A percentile compares a stretch with the other conserved stretches of the same genome.
Evolutionary conservation across 2,888 invertebrate genomes (phyloP).

Genomic region (Drosophila buzzatii): DNA sequence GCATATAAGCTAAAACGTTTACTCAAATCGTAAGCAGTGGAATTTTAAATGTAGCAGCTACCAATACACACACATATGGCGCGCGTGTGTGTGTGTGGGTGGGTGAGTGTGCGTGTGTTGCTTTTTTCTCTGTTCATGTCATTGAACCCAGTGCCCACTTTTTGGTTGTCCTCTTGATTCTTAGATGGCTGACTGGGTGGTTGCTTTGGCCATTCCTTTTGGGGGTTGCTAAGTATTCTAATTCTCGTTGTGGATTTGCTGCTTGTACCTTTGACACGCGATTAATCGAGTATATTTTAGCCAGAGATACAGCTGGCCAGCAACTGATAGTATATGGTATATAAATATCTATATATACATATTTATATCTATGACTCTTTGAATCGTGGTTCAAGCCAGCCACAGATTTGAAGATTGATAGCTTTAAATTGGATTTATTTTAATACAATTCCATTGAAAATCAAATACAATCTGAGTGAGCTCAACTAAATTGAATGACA

Average conservation of each 20-base stretch:
- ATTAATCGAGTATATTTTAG: slow-evolving; percentile 26
- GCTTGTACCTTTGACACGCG: slow-evolving; percentile 33
- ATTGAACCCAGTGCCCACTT: slow-evolving; percentile 52
- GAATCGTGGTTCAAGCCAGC: slow-evolving; percentile 1
- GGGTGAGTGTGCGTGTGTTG: not conserved
- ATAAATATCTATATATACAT: slow-evolving; percentile 2
- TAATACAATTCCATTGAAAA: not conserved
- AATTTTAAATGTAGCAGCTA: slow-evolving; percentile 27
- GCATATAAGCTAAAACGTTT: slow-evolving; percentile 27
- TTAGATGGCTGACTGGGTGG: slow-evolving; percentile 14
- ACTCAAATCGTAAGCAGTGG: slow-evolving; percentile 29
- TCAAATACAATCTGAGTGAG: not conserved
- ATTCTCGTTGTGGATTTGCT: slow-evolving; percentile 23
- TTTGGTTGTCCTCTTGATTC: slow-evolving; percentile 25
- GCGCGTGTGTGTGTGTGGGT: not conserved
- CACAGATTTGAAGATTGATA: slow-evolving; percentile 12
- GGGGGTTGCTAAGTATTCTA: slow-evolving; percentile 26
- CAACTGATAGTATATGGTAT: not conserved
- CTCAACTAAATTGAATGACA: not conserved
- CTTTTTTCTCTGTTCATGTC: slow-evolving; percentile 38
- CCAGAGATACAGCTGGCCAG: not conserved
- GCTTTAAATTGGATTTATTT: slow-evolving; percentile 5
- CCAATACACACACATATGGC: slow-evolving; percentile 19
- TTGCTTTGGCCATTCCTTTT: slow-evolving; percentile 14
- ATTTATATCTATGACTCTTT: slow-evolving; percentile 21